Percentiles rank a stretch among this genome's conserved stretches.
phyloP scores from a whole-genome alignment of 37 sponge, comb jelly and placozoan genomes.

The Mnemiopsis leidyi region DNA sequence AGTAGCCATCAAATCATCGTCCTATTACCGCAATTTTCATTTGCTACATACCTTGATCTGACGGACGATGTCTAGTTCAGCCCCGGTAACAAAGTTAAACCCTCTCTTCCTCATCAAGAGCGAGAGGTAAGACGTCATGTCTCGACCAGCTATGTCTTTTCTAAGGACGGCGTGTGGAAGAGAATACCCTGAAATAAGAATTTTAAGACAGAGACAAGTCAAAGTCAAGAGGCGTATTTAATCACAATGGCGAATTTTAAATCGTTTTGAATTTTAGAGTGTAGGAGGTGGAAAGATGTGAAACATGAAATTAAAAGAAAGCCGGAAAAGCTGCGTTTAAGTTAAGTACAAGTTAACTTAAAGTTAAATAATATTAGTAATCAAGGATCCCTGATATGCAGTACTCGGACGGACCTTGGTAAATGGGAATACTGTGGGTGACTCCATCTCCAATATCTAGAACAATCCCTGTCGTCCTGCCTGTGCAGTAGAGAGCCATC shows the following conservation, averaged over 20 bases:
- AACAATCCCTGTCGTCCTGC: background rate
- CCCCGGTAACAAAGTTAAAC: conserved; percentile 2
- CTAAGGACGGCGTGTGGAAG: background rate
- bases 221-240: too few species aligned
- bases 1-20: too few species aligned
- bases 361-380: too few species aligned
- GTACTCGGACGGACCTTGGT: background rate
- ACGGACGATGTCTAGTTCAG: background rate
- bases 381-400: too few species aligned
- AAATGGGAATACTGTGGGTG: background rate
- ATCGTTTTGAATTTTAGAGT: too few species aligned
- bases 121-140: background rate
- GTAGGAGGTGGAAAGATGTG: too few species aligned
- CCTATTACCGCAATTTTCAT: too few species aligned
- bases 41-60: background rate
- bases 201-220: too few species aligned
- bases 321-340: too few species aligned
- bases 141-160: background rate
- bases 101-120: background rate
- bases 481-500: conserved; percentile 4
- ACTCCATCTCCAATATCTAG: conserved; percentile 18
- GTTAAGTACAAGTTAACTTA: too few species aligned
- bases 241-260: too few species aligned
- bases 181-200: conserved; percentile 19
- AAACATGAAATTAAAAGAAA: too few species aligned